phyloP scores from a whole-genome alignment of 2,113 vertebrate genomes.

The Opisthocomus hoazin region DNA sequence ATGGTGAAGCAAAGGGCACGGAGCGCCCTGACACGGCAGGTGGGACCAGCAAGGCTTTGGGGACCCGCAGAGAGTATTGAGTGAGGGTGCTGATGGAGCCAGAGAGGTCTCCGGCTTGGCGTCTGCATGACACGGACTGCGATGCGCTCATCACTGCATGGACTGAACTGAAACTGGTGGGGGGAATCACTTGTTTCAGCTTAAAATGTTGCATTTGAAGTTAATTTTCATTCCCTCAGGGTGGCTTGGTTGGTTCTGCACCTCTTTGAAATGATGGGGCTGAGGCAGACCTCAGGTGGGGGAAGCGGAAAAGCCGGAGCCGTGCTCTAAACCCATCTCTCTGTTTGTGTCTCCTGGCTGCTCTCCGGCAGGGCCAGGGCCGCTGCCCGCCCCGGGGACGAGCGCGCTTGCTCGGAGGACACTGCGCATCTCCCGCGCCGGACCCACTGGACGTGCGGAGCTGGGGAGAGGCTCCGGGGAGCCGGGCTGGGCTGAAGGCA shows the following conservation, averaged over 20 bases:
- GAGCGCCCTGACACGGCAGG: not conserved
- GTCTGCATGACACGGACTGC: not conserved
- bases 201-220: not conserved
- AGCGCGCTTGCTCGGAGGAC: accelerated
- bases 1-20: not conserved
- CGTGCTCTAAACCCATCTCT: not conserved
- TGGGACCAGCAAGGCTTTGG: not conserved
- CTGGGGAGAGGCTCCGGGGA: not conserved
- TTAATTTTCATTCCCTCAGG: not conserved
- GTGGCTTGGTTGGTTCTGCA: not conserved
- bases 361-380: not conserved
- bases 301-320: not conserved
- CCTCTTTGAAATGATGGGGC: not conserved
- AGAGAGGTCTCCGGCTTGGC: not conserved
- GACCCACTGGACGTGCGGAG: accelerated
- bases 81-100: not conserved
- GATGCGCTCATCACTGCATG: not conserved
- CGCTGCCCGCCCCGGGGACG: not conserved
- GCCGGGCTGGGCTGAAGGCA: not conserved
- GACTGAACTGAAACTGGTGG: not conserved
- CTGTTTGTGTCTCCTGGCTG: not conserved
- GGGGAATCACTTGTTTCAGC: not conserved
- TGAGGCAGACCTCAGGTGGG: not conserved
- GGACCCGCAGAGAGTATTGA: not conserved
- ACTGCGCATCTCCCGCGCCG: accelerated